A percentile compares a stretch with the other conserved stretches of the same genome.
Conservation (phyloP, 2,113 vertebrate species). For the Marcusenius ussheri region DNA sequence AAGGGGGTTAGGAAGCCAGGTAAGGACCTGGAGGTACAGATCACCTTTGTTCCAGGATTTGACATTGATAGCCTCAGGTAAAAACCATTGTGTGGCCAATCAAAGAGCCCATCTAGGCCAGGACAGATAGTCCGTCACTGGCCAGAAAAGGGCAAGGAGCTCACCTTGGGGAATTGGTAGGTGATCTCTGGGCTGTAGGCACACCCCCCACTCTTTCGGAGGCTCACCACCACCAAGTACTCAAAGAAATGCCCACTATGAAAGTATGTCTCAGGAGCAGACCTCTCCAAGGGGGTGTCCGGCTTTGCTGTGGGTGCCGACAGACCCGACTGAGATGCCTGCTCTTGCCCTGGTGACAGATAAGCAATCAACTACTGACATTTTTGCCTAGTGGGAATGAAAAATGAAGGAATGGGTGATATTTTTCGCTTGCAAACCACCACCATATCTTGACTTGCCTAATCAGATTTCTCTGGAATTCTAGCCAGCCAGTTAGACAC, state of each 20-base stretch:
- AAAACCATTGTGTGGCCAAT: neutral
- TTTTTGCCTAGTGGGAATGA: neutral
- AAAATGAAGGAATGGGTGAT: neutral
- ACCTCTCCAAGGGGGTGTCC: slow-evolving; percentile 1
- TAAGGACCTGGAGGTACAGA: neutral
- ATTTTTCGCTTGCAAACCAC: neutral
- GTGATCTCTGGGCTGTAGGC: slow-evolving; percentile 79
- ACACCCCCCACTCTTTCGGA: slow-evolving; percentile 61
- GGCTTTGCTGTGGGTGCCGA: neutral
- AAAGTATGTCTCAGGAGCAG: slow-evolving; percentile 48
- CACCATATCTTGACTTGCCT: neutral
- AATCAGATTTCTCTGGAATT: neutral
- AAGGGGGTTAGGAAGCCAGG: neutral
- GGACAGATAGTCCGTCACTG: neutral
- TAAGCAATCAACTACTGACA: neutral
- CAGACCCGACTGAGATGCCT: slow-evolving; percentile 30
- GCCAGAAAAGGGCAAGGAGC: slow-evolving; percentile 14
- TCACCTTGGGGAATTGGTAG: slow-evolving; percentile 96
- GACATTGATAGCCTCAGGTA: neutral
- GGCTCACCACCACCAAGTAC: slow-evolving; percentile 86
- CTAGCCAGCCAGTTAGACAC: neutral
- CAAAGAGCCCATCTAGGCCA: neutral
- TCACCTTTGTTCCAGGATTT: neutral
- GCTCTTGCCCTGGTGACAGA: slow-evolving; percentile 28
- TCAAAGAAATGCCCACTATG: slow-evolving; percentile 83